phyloP scores from a whole-genome alignment of 23 tunicate genomes.

The Phallusia fumigata region DNA sequence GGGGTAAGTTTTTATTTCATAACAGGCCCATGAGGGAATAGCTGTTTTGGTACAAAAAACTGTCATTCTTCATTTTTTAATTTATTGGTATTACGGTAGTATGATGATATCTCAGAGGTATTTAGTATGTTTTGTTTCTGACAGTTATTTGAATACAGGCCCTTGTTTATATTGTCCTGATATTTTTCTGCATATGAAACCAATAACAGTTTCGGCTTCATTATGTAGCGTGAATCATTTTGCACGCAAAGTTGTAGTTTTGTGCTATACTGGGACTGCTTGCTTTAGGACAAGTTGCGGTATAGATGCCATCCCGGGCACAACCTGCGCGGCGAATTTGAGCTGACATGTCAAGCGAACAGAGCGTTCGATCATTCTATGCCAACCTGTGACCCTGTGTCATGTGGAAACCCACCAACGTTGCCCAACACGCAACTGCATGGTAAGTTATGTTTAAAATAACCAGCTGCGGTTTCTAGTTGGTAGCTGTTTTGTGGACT shows the following conservation, averaged over 20 bases:
- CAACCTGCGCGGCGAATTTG: slow-evolving; percentile 46
- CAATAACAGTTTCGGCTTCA: neutral
- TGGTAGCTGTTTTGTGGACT: too few species aligned
- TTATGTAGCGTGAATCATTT: too few species aligned
- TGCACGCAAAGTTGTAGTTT: too few species aligned
- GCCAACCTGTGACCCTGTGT: slow-evolving; percentile 44
- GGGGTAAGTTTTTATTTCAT: neutral
- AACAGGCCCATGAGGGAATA: too few species aligned
- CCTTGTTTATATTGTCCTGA: neutral
- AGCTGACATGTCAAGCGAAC: slow-evolving; percentile 45
- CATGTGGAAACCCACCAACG: slow-evolving; percentile 35
- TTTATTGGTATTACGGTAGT: too few species aligned
- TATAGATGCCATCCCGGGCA: slow-evolving; percentile 56
- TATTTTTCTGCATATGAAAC: neutral
- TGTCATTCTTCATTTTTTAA: too few species aligned
- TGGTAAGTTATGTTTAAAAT: slow-evolving; percentile 19
- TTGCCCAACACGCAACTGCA: slow-evolving; percentile 13
- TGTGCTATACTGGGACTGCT: too few species aligned
- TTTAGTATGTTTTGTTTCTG: too few species aligned
- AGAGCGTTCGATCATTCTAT: slow-evolving; percentile 17
- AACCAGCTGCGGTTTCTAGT: neutral
- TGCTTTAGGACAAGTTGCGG: slow-evolving; percentile 29
- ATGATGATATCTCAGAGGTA: too few species aligned
- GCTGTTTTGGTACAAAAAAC: too few species aligned
- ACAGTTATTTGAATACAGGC: too few species aligned